Evolutionary conservation across 2,888 invertebrate genomes (phyloP), one percentile per base, ranked within the genome.

Genomic region (Mimumesa dahlbomi): DNA sequence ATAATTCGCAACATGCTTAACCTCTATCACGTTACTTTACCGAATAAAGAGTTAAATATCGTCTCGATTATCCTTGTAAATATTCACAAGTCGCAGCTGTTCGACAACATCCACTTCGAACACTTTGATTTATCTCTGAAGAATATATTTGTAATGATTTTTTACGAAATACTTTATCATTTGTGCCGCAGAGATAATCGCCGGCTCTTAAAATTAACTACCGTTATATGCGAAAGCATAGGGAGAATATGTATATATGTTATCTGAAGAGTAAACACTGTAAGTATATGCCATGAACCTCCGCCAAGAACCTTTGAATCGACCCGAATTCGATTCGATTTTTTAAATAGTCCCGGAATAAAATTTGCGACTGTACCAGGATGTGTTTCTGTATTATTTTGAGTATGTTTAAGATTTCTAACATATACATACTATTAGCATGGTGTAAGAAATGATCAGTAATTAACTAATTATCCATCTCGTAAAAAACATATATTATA

Each of bases 1-100:
- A 86, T 70, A 61, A 88, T 77, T 57, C 83, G 84, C 75, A 87
- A 85, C 89, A 89, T 89, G 31, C 50, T 86, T 75, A 79, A 75
- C 49, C 61, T 67, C 21, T 42, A 6, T 7, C 25, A 34, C n/a
- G 31, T 9, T 16, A 16, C 22, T 25, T 16, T 14, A 52, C 5
- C 9, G 14, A 62, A 54, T 5, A 16, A 13, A 46, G 38, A 42
- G 19, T 43, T 34, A n/a, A 3, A 7, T 38, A 42, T 2, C 11
- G 14, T 49, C 6, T 18, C 13, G 13, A 29, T 14, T 48, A 65
- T 42, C 25, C 1, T 43, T 1, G 9, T n/a, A 5, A 58, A 16
- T 34, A 29, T 36, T 50, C 11, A 22, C 25, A 11, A 53, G 0
- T 31, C 31, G 7, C 25, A 36, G 6, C 13, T 21, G 46, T 19